These are phyloP conservation scores for Drepana arcuata DNA, from an alignment of 1,140 invertebrate genomes.

Conservation along the genomic window DNA sequence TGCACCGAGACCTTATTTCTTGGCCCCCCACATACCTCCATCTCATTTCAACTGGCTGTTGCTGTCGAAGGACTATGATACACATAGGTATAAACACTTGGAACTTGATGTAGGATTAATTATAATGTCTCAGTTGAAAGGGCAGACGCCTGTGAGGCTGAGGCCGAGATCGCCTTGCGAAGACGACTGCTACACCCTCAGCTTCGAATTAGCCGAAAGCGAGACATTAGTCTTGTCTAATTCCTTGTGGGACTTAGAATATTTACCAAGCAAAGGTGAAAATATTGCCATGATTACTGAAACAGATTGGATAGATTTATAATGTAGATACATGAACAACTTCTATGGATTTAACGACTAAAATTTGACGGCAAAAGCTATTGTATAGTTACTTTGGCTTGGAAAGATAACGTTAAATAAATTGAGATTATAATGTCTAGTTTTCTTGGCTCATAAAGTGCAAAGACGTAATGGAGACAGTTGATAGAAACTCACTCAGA, in stretches of 20 bases:
- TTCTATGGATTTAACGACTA: too few relatives aligned
- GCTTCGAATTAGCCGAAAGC: slow-evolving; percentile 77
- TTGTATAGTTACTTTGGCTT: too few relatives aligned
- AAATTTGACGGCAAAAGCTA: too few relatives aligned
- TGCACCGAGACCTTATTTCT: slow-evolving; percentile 82
- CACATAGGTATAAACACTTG: slow-evolving; percentile 81
- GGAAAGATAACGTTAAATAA: too few relatives aligned
- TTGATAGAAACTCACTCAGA: too few relatives aligned
- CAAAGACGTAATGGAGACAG: too few relatives aligned
- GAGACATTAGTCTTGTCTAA: slow-evolving; percentile 83
- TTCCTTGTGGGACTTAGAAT: slow-evolving; percentile 83
- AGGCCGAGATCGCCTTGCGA: slow-evolving; percentile 80
- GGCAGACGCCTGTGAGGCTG: slow-evolving; percentile 77
- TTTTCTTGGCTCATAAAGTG: too few relatives aligned
- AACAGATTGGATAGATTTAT: slow-evolving; percentile 78
- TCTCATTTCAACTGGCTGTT: slow-evolving; percentile 87
- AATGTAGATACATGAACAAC: slow-evolving; percentile 25
- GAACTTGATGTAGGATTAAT: slow-evolving; percentile 79
- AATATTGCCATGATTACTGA: slow-evolving; percentile 84
- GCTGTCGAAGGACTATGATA: slow-evolving; percentile 83
- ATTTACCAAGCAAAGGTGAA: slow-evolving; percentile 79
- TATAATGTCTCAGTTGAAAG: slow-evolving; percentile 82
- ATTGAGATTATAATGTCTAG: too few relatives aligned
- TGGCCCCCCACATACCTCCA: slow-evolving; percentile 82
- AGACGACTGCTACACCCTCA: slow-evolving; percentile 77